A percentile compares a stretch with the other conserved stretches of the same genome.
These are phyloP conservation scores for Euleptes europaea DNA, from an alignment of 2,113 vertebrate genomes.

Conservation along the genomic window DNA sequence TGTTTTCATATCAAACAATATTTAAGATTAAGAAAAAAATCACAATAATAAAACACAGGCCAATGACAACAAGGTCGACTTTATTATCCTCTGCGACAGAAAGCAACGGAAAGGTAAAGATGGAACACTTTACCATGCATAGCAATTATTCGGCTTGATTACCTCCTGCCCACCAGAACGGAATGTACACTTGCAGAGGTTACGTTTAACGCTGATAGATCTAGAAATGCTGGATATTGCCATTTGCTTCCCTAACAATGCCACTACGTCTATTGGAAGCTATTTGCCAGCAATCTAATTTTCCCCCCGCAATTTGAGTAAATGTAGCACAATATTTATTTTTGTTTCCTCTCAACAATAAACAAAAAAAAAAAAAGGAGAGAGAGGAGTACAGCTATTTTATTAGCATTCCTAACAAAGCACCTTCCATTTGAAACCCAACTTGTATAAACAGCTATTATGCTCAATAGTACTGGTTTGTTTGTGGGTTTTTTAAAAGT, in stretches of 20 bases:
- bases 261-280: slow-evolving; percentile 8
- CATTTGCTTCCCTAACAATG: neutral
- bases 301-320: slow-evolving; percentile 37
- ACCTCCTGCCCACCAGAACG: neutral
- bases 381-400: slow-evolving; percentile 38
- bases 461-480: slow-evolving; percentile 13
- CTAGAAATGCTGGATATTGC: slow-evolving; percentile 15
- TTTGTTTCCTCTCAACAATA: neutral
- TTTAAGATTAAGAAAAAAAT: slow-evolving; percentile 25
- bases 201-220: neutral
- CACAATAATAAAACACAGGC: slow-evolving; percentile 38
- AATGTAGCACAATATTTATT: slow-evolving; percentile 17
- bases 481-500: slow-evolving; percentile 26
- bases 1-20: slow-evolving; percentile 35
- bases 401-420: slow-evolving; percentile 53
- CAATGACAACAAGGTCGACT: slow-evolving; percentile 28
- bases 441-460: slow-evolving; percentile 42
- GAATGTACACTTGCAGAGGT: slow-evolving; percentile 3
- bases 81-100: slow-evolving; percentile 4
- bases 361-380: neutral
- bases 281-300: slow-evolving; percentile 32
- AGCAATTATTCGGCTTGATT: slow-evolving; percentile 12
- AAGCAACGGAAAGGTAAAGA: slow-evolving; percentile 23
- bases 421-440: slow-evolving; percentile 43
- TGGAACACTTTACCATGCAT: neutral